Evolutionary conservation across 2,113 vertebrate genomes (phyloP).

Genomic region (Osmerus mordax): DNA sequence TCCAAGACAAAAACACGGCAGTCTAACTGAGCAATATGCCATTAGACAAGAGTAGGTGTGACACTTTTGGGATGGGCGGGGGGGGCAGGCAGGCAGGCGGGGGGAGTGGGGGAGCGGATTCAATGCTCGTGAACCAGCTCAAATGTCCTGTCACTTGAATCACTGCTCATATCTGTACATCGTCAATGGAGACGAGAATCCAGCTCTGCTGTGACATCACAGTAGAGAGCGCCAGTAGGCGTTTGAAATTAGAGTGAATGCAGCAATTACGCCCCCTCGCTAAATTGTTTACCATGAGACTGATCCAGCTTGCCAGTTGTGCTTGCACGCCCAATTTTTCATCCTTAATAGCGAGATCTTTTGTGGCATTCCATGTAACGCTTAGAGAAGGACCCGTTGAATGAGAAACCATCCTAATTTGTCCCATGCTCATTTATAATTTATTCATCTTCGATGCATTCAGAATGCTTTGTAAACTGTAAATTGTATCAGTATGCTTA

Average conservation of each 20-base stretch:
- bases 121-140: slow-evolving; percentile 53
- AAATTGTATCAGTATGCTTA: slow-evolving; percentile 59
- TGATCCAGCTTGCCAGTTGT: slow-evolving; percentile 54
- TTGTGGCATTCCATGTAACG: slow-evolving; percentile 51
- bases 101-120: neutral
- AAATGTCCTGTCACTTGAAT: slow-evolving; percentile 63
- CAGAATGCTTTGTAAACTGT: slow-evolving; percentile 62
- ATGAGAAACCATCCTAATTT: slow-evolving; percentile 59
- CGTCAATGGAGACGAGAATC: slow-evolving; percentile 48
- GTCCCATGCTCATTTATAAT: slow-evolving; percentile 62
- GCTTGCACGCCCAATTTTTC: slow-evolving; percentile 59
- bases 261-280: slow-evolving; percentile 55
- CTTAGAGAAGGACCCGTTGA: slow-evolving; percentile 19
- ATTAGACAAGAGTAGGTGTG: slow-evolving; percentile 58
- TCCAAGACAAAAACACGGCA: slow-evolving; percentile 47
- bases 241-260: slow-evolving; percentile 63
- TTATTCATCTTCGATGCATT: slow-evolving; percentile 60
- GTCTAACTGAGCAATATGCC: slow-evolving; percentile 59
- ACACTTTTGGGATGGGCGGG: slow-evolving; percentile 41
- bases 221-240: slow-evolving; percentile 56
- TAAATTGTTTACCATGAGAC: slow-evolving; percentile 70
- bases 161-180: slow-evolving; percentile 48
- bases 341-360: slow-evolving; percentile 56
- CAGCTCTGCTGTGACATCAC: slow-evolving; percentile 49
- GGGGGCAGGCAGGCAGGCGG: neutral